A percentile compares a stretch with the other conserved stretches of the same genome.
Evolutionary conservation across 2,888 invertebrate species (phyloP).

Genomic region (Leptothorax acervorum): DNA sequence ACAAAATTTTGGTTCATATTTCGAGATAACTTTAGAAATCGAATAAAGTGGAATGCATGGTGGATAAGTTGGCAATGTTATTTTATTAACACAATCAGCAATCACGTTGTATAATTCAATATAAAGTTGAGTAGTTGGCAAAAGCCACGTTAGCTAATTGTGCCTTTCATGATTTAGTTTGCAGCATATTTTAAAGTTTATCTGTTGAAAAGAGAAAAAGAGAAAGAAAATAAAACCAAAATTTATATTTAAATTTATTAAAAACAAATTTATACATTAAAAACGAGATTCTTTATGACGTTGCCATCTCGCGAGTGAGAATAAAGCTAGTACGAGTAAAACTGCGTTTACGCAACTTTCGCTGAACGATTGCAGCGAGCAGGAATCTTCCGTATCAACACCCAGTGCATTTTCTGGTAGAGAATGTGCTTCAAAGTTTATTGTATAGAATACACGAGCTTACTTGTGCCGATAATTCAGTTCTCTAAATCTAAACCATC

Average conservation of each 20-base stretch:
- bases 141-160: background rate
- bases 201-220: background rate
- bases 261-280: conserved; percentile 57
- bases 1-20: background rate
- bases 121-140: conserved; percentile 12
- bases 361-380: background rate
- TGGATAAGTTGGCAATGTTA: background rate
- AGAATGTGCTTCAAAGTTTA: conserved; percentile 53
- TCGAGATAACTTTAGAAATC: background rate
- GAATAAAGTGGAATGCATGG: background rate
- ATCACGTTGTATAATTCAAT: conserved; percentile 13
- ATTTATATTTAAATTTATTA: conserved; percentile 68
- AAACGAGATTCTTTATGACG: conserved; percentile 19
- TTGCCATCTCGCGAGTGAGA: conserved; percentile 63
- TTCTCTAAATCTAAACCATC: background rate
- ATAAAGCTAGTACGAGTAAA: conserved; percentile 19
- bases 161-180: background rate
- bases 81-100: conserved; percentile 12
- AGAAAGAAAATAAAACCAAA: conserved; percentile 27
- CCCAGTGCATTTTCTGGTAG: conserved; percentile 44
- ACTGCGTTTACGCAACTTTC: background rate
- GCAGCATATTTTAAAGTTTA: conserved; percentile 21
- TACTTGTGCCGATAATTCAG: conserved; percentile 39
- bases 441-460: background rate
- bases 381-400: conserved; percentile 73